Evolutionary conservation across 1,140 invertebrate species (phyloP).

Genomic region (Holotrichia oblita): DNA sequence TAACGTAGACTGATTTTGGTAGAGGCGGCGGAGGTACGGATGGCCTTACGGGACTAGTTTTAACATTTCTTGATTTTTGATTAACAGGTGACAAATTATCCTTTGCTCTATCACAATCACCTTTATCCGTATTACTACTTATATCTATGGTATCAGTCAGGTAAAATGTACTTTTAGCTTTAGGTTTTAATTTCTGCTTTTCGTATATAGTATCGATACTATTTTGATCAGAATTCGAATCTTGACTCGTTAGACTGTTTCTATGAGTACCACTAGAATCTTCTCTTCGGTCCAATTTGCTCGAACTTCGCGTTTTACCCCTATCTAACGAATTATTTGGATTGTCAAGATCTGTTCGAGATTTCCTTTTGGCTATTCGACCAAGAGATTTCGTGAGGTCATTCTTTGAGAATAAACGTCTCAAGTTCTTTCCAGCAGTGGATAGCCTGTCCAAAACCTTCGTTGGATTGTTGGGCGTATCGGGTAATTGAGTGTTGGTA

Average conservation of each 20-base stretch:
- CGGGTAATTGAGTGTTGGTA: constrained; percentile 66
- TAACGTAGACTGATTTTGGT: constrained; percentile 33
- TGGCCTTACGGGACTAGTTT: constrained; percentile 52
- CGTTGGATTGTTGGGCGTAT: constrained; percentile 66
- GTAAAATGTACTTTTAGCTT: constrained; percentile 71
- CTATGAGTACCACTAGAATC: background rate
- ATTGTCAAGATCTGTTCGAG: constrained; percentile 51
- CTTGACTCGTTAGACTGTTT: background rate
- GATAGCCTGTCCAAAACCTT: constrained; percentile 63
- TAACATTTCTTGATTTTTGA: constrained; percentile 44
- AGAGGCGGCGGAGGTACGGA: constrained; percentile 58
- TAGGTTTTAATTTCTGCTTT: constrained; percentile 46
- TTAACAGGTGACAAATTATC: constrained; percentile 28
- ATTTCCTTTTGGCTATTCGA: constrained; percentile 57
- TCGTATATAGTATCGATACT: constrained; percentile 41
- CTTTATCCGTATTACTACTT: constrained; percentile 60
- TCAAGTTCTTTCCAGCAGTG: constrained; percentile 55
- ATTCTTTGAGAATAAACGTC: constrained; percentile 55
- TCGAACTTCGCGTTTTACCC: constrained; percentile 4
- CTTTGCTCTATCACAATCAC: constrained; percentile 61
- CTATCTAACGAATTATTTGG: background rate
- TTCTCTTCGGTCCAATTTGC: background rate
- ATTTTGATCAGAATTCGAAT: constrained; percentile 39
- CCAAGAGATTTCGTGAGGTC: constrained; percentile 59
- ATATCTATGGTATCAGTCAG: constrained; percentile 69